These are phyloP conservation scores for Diceros bicornis DNA, from an alignment of 2,797 vertebrate genomes.

Conservation along the genomic window DNA sequence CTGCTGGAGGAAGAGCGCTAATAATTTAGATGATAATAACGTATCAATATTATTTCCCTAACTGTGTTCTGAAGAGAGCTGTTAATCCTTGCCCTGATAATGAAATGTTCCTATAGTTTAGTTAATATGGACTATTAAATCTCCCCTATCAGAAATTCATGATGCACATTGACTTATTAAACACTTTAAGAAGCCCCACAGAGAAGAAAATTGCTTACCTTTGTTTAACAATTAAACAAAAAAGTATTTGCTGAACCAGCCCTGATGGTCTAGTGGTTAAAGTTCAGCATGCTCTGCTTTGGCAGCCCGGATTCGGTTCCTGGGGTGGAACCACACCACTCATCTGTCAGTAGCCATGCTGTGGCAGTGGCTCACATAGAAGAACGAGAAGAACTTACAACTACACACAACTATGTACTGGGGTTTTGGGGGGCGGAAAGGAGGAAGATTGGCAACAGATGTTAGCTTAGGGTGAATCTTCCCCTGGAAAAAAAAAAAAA, in stretches of 20 bases:
- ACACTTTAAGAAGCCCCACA: slow-evolving; percentile 38
- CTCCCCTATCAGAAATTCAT: slow-evolving; percentile 65
- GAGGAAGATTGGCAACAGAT: too few relatives aligned
- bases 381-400: too few relatives aligned
- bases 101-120: slow-evolving; percentile 49
- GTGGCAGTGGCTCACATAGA: too few relatives aligned
- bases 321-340: too few relatives aligned
- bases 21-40: not conserved
- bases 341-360: too few relatives aligned
- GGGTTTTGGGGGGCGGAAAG: too few relatives aligned
- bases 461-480: too few relatives aligned
- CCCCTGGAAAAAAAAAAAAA: too few relatives aligned
- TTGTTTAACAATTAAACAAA: slow-evolving; percentile 75
- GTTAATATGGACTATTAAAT: slow-evolving; percentile 69
- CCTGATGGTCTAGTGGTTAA: too few relatives aligned
- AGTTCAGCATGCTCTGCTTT: too few relatives aligned
- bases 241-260: not conserved
- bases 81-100: slow-evolving; percentile 60
- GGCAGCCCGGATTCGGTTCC: too few relatives aligned
- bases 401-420: too few relatives aligned
- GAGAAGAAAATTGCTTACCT: slow-evolving; percentile 54
- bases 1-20: not conserved
- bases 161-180: slow-evolving; percentile 59
- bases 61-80: slow-evolving; percentile 63
- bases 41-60: slow-evolving; percentile 36